Evolutionary conservation across 2,113 vertebrate species (phyloP).

Genomic region (Percina caprodes): DNA sequence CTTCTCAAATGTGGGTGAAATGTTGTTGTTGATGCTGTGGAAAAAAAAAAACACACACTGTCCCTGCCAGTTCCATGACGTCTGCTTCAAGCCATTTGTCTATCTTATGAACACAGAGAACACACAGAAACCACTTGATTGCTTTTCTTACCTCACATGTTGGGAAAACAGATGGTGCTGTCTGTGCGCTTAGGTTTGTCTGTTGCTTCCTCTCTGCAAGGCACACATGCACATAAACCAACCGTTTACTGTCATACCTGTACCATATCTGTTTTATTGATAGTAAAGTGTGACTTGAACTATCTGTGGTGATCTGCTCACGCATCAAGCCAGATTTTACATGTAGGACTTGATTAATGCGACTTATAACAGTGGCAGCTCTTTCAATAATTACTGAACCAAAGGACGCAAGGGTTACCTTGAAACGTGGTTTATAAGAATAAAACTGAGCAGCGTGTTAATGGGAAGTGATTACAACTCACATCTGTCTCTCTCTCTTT

Average conservation of each 20-base stretch:
- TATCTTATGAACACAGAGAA: not conserved
- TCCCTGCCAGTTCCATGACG: not conserved
- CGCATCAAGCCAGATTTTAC: not conserved
- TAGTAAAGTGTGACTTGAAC: not conserved
- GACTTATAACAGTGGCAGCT: not conserved
- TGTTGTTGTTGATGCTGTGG: not conserved
- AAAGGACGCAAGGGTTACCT: not conserved
- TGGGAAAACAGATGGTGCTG: not conserved
- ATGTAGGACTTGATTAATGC: not conserved
- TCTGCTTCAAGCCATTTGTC: not conserved
- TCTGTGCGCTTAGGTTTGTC: too few relatives aligned
- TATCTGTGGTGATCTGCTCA: not conserved
- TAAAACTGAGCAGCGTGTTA: not conserved
- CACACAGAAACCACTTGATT: constrained; percentile 32
- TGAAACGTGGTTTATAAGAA: not conserved
- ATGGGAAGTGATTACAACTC: not conserved
- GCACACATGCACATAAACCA: not conserved
- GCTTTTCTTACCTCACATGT: not conserved
- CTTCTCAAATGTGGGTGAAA: constrained; percentile 4
- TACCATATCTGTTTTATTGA: not conserved
- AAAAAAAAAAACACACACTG: not conserved
- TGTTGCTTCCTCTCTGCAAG: not conserved
- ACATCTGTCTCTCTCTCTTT: not conserved
- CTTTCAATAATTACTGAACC: not conserved
- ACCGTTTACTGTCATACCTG: too few relatives aligned